Evolutionary conservation across 2,797 vertebrate species (phyloP).

Genomic region (Acrossocheilus fasciatus): DNA sequence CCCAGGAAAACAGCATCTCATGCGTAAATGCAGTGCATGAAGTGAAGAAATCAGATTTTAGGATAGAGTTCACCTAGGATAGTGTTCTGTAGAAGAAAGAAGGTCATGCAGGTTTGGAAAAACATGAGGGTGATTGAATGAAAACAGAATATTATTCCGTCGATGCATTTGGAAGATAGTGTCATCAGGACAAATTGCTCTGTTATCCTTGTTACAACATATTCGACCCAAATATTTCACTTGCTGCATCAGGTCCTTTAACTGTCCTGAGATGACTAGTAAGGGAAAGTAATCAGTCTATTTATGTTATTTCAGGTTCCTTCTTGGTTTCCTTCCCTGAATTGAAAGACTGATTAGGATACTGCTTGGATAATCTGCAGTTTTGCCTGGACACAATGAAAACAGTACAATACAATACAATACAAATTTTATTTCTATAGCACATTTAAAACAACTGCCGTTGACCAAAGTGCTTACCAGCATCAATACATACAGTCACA

Average conservation of each 20-base stretch:
- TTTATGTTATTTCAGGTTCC: background rate
- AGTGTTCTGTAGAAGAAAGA: background rate
- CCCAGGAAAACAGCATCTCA: background rate
- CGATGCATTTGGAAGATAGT: background rate
- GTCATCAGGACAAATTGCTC: background rate
- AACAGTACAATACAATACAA: background rate
- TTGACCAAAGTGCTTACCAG: too few species aligned
- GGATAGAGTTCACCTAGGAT: background rate
- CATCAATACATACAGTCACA: too few species aligned
- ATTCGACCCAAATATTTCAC: constrained; percentile 7
- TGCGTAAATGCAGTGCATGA: background rate
- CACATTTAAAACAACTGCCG: too few species aligned
- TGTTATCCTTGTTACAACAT: background rate
- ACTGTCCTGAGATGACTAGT: background rate
- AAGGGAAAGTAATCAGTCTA: background rate
- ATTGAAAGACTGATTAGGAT: background rate
- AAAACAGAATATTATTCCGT: background rate
- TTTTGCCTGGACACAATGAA: background rate
- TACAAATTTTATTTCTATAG: too few species aligned
- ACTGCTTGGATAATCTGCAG: background rate
- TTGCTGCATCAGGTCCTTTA: background rate
- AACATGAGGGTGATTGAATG: background rate
- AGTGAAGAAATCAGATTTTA: background rate
- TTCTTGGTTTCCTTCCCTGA: background rate
- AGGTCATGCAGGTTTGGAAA: background rate